These are phyloP conservation scores for Philopotamus ludificatus DNA, from an alignment of 1,140 invertebrate species.

Conservation along the genomic window DNA sequence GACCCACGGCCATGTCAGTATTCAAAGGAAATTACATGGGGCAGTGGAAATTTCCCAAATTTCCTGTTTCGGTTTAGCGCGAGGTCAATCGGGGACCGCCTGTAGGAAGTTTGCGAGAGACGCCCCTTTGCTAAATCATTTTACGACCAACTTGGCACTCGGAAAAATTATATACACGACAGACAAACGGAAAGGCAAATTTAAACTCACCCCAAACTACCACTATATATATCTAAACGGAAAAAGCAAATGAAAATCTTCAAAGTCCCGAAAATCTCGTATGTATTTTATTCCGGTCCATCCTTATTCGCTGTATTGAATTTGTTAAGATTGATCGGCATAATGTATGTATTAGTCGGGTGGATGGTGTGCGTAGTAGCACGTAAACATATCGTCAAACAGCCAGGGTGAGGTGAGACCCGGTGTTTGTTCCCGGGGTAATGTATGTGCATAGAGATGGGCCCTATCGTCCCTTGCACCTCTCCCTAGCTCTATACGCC, in stretches of 20 bases:
- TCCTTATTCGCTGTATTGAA: neutral
- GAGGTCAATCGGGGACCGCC: neutral
- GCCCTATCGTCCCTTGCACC: neutral
- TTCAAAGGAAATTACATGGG: conserved; percentile 27
- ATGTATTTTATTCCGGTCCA: too few species aligned
- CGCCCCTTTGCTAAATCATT: conserved; percentile 13
- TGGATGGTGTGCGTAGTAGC: neutral
- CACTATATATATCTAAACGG: too few species aligned
- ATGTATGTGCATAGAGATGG: conserved; percentile 27
- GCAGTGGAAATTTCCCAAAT: conserved; percentile 29
- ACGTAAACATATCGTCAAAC: conserved; percentile 13
- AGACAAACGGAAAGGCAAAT: too few species aligned
- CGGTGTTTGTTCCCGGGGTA: conserved; percentile 1
- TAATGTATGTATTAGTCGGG: conserved; percentile 1
- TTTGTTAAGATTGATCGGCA: neutral
- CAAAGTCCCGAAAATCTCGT: too few species aligned
- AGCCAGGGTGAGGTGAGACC: neutral
- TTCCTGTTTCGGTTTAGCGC: conserved; percentile 20
- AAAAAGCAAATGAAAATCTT: too few species aligned
- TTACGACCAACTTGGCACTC: conserved; percentile 13
- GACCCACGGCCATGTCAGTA: conserved; percentile 11
- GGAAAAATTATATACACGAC: too few species aligned
- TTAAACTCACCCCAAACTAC: too few species aligned
- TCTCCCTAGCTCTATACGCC: too few species aligned
- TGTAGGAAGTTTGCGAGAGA: conserved; percentile 11